Evolutionary conservation across 2,888 invertebrate species (phyloP).

Genomic region (Cosmia pyralina): DNA sequence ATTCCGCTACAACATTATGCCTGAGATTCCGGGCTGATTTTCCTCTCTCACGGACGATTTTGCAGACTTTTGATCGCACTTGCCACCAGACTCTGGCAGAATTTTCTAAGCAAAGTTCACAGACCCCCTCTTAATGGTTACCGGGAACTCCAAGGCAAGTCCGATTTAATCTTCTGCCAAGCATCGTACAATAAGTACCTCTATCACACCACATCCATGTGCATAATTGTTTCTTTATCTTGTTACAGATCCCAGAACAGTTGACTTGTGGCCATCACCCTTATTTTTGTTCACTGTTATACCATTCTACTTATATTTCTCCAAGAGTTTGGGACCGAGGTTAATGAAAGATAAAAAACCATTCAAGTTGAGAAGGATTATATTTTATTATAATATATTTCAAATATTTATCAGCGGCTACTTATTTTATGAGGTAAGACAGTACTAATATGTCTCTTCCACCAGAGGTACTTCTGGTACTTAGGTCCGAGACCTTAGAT

Average conservation of each 20-base stretch:
- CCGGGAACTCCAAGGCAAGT: too few species aligned
- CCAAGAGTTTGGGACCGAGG: conserved; percentile 60
- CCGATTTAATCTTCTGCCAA: not conserved
- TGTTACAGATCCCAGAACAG: conserved; percentile 63
- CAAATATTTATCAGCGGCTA: conserved; percentile 82
- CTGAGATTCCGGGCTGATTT: too few species aligned
- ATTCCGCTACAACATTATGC: too few species aligned
- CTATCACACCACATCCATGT: not conserved
- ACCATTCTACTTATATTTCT: conserved; percentile 61
- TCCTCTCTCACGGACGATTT: too few species aligned
- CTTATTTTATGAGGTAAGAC: conserved; percentile 58
- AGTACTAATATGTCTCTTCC: conserved; percentile 94
- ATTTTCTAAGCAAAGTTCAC: too few species aligned
- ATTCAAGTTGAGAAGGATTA: conserved; percentile 91
- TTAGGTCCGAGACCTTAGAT: conserved; percentile 95
- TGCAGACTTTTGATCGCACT: too few species aligned
- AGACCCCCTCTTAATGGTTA: too few species aligned
- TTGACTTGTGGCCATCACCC: conserved; percentile 56
- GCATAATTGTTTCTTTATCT: not conserved
- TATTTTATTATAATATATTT: conserved; percentile 94
- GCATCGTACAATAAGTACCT: not conserved
- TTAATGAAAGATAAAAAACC: conserved; percentile 91
- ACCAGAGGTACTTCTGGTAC: conserved; percentile 96
- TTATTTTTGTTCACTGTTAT: conserved; percentile 39
- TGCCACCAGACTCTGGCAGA: too few species aligned